Evolutionary conservation across 1,140 invertebrate genomes (phyloP).

Genomic region (Harlomillsia oculata): DNA sequence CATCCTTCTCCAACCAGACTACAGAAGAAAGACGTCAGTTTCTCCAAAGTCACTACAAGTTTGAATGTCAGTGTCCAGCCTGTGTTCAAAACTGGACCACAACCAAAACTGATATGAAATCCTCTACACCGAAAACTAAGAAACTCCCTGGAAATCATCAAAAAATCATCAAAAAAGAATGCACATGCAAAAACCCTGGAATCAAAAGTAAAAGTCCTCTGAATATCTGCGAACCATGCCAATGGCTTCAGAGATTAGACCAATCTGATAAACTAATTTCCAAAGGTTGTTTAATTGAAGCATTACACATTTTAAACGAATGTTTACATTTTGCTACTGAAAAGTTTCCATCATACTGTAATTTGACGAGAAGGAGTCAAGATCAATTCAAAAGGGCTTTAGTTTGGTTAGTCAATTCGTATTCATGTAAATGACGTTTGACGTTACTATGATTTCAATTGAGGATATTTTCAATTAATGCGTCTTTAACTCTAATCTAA

Average conservation of each 20-base stretch:
- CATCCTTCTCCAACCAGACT: background rate
- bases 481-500: too few relatives aligned
- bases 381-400: background rate
- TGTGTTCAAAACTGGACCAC: background rate
- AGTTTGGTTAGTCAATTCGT: slow-evolving; percentile 3
- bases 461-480: too few relatives aligned
- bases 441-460: too few relatives aligned
- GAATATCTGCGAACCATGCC: too few relatives aligned
- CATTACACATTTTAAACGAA: background rate
- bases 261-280: background rate
- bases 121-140: background rate
- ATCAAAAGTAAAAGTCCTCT: too few relatives aligned
- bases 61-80: slow-evolving; percentile 8
- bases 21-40: slow-evolving; percentile 10
- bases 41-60: slow-evolving; percentile 14
- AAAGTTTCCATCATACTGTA: background rate
- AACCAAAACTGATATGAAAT: background rate
- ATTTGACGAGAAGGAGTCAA: background rate
- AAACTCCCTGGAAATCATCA: background rate
- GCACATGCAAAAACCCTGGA: too few relatives aligned
- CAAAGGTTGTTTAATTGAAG: background rate
- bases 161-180: background rate
- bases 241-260: background rate
- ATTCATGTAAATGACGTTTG: too few relatives aligned
- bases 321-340: background rate